phyloP scores from a whole-genome alignment of 2,797 vertebrate species.

The Diplodus puntazzo region DNA sequence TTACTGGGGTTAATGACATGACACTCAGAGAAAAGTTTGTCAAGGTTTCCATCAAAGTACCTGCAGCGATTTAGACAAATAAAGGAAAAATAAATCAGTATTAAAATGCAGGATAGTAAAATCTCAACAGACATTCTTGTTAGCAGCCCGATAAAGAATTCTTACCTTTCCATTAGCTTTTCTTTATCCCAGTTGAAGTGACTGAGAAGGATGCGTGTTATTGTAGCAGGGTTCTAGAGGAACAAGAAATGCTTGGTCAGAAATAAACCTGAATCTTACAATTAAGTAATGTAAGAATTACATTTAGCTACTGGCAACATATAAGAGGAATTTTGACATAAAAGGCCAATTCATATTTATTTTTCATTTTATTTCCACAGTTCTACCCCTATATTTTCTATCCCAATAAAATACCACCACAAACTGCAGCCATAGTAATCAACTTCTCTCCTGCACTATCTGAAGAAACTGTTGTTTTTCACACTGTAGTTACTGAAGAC shows the following conservation, averaged over 20 bases:
- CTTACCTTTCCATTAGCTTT: constrained; percentile 99
- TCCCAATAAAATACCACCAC: background rate
- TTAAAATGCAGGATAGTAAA: background rate
- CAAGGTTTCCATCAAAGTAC: constrained; percentile 99
- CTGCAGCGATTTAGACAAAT: constrained; percentile 78
- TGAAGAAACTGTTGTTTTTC: background rate
- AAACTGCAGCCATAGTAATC: background rate
- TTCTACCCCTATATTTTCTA: background rate
- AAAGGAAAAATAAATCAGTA: background rate
- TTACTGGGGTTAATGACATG: constrained; percentile 99
- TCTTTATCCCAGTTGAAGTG: constrained; percentile 99
- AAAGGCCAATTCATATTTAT: background rate
- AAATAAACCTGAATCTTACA: background rate
- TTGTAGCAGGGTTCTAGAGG: constrained; percentile 96
- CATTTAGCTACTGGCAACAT: background rate
- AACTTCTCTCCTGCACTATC: background rate
- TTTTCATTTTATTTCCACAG: background rate
- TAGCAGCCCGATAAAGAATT: constrained; percentile 9
- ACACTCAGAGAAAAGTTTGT: constrained; percentile 99
- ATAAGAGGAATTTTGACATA: background rate
- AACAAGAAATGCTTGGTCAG: constrained; percentile 44
- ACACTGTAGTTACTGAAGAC: background rate
- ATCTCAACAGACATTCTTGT: background rate
- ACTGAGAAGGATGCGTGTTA: constrained; percentile 99
- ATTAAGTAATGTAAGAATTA: background rate